Conservation (phyloP, 2,113 vertebrate genomes). For the Chaenogobius annularis region DNA sequence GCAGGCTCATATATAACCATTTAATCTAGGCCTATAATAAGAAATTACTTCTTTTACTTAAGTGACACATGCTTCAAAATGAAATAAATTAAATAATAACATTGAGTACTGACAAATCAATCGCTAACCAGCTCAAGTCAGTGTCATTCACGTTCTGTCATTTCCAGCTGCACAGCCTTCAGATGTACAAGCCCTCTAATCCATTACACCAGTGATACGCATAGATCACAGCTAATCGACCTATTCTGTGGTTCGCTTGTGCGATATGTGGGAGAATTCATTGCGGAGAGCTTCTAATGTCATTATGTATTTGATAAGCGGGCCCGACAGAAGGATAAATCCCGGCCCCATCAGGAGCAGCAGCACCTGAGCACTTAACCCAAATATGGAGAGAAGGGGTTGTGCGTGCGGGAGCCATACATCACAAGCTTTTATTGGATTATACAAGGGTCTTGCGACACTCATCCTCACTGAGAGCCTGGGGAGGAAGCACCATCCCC, state of each 20-base stretch:
- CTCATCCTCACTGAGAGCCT: slow-evolving; percentile 2
- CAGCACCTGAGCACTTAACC: slow-evolving; percentile 34
- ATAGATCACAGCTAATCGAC: not conserved
- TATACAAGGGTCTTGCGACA: slow-evolving; percentile 29
- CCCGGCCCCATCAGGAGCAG: slow-evolving; percentile 7
- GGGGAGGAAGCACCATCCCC: slow-evolving; percentile 12
- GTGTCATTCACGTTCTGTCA: not conserved
- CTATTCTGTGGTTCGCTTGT: not conserved
- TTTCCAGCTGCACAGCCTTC: not conserved
- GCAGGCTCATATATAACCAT: too few species aligned
- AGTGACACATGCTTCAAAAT: too few species aligned
- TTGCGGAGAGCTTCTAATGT: slow-evolving; percentile 10
- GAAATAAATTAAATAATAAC: too few species aligned
- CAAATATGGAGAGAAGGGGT: slow-evolving; percentile 23
- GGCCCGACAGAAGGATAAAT: slow-evolving; percentile 16
- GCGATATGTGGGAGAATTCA: not conserved
- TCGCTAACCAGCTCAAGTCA: not conserved
- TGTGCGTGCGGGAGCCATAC: slow-evolving; percentile 7
- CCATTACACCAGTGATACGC: not conserved
- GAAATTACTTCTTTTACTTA: too few species aligned
- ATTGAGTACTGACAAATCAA: not conserved
- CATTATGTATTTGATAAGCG: slow-evolving; percentile 18
- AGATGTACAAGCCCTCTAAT: not conserved
- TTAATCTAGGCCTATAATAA: too few species aligned
- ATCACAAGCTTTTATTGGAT: slow-evolving; percentile 45